Base-by-base conservation (phyloP, 2,888 invertebrate species). In the Mesochorus sp. region DNA sequence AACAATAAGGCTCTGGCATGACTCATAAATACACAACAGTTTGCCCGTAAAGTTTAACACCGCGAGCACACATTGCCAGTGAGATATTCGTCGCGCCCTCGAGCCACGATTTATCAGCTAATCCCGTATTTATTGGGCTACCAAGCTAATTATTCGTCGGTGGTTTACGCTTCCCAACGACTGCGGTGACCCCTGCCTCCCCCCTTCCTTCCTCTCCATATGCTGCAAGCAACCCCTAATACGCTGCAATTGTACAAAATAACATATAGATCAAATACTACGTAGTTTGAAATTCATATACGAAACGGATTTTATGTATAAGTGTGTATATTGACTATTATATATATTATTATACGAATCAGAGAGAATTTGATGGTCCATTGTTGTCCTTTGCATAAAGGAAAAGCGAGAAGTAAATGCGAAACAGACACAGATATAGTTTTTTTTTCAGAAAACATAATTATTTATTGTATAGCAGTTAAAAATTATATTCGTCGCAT, bases 61-160 rank as follows among this genome's bases (percentile, higher is more conserved):
- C 3, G 44, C 34, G 10, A 1, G 1, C 10, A 3, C 34, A 5
- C 3, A 19, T 28, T 62, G 6, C 14, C 5, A 6, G 10, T 5
- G n/a, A 31, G 19, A 8, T 14, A 78, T 76, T 61, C 76, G 77
- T 75, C 77, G 81, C 82, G 80, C 72, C 79, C 76, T 24, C 12
- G 37, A 49, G n/a, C 31, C 17, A 34, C 82, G 81, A 85, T 85
- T 84, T 85, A 87, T 86, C 70, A 83, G 79, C 80, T 82, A 83
- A 85, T 87, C 85, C 84, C 74, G 80, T 84, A 86, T 87, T 87
- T 86, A 87, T 85, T 81, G 83, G 80, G 81, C 81, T n/a, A 76
- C 79, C 57, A 53, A 81, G 85, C 81, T 84, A 86, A 86, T 86
- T 84, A 84, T 83, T 85, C 83, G 82, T 84, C 85, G 81, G 83